Evolutionary conservation across 2,797 vertebrate species (phyloP), one percentile per base, ranked within the genome.

Genomic region (Ctenochaetus hawaiiensis): DNA sequence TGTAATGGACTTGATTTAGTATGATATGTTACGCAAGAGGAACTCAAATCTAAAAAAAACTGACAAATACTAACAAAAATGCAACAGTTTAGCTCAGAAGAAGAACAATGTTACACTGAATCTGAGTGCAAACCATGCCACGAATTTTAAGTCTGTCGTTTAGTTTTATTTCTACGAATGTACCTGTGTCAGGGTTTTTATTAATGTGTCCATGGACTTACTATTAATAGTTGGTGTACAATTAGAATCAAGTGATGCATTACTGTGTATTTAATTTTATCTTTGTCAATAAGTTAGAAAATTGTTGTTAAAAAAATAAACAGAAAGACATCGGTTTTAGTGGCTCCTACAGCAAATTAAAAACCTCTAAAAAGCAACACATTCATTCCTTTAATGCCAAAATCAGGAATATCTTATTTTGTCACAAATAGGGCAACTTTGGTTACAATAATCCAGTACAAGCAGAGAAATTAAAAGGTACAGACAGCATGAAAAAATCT

Each of bases 231-330:
- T 10, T n/a, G 22, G 4, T 47, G 41, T 8, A 5, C 3, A 0
- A 52, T 52, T 58, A 26, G 16, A 20, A 56, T 67, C 22, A 78
- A 44, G 37, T 49, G 6, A 37, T 34, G 13, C 17, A 52, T 44
- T 34, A 22, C 6, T 30, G 4, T 56, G 23, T n/a, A n/a, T 57
- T 30, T 17, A 9, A 57, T 43, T 30, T 49, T 6, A 43, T 18
- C 39, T 41, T 8, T 43, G n/a, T 6, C 37, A 4, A 64, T 22
- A 64, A 34, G 9, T 1, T 47, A 14, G 26, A 30, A 30, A 30
- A 30, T 30, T 30, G 26, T 30, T 30, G 51, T 13, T 56, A 2
- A 57, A 22, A 2, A 26, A 45, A 41, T 34, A 39, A 44, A 12
- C 23, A 34, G 16, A 47, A 5, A 75, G 7, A 4, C 11, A 44